These are phyloP conservation scores for Aythya baeri DNA, from an alignment of 2,113 vertebrate genomes.

Conservation along the genomic window DNA sequence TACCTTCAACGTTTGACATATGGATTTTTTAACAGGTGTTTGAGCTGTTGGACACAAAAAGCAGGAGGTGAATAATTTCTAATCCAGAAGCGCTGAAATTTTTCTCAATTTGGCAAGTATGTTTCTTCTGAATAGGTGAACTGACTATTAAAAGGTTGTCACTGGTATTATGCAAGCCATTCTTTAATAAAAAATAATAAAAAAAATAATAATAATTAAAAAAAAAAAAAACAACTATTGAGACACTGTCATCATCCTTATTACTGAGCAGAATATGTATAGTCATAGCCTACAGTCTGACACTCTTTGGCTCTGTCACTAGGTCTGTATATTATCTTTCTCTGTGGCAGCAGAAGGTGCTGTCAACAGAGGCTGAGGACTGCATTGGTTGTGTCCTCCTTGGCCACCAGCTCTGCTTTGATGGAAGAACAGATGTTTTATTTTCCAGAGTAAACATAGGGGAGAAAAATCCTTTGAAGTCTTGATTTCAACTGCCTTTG, in stretches of 20 bases:
- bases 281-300: background rate
- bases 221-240: background rate
- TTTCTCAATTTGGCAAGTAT: background rate
- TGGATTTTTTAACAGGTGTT: background rate
- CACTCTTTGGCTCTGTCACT: background rate
- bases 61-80: background rate
- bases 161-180: background rate
- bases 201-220: too few species aligned
- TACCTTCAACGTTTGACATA: background rate
- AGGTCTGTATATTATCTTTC: background rate
- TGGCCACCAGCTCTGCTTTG: accelerated
- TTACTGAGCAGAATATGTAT: background rate
- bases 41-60: background rate
- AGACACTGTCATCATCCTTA: background rate
- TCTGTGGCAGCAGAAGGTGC: background rate
- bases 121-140: background rate
- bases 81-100: background rate
- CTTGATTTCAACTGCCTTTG: background rate
- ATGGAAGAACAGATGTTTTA: background rate
- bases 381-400: background rate
- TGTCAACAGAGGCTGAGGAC: background rate
- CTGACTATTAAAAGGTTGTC: background rate
- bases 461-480: background rate
- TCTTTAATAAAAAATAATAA: too few species aligned
- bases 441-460: background rate